Evolutionary conservation across 2,888 invertebrate genomes (phyloP).

Genomic region (Halocaridina rubra): DNA sequence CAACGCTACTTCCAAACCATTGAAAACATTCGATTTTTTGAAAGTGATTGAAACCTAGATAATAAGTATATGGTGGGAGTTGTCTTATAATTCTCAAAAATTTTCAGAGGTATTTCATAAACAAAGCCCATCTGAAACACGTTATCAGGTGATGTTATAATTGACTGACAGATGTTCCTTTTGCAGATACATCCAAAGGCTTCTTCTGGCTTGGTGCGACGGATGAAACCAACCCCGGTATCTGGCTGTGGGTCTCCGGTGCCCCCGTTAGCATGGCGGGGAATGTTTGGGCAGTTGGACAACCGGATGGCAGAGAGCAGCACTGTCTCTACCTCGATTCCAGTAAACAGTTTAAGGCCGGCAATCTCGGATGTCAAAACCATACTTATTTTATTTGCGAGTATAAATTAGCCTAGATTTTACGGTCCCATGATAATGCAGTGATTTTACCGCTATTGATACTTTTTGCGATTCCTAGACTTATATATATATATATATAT

Average conservation of each 20-base stretch:
- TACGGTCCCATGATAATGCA: too few species aligned
- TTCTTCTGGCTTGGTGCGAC: neutral
- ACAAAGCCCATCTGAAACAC: too few species aligned
- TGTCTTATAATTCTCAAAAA: too few species aligned
- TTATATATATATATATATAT: neutral
- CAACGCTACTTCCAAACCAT: too few species aligned
- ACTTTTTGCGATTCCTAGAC: too few species aligned
- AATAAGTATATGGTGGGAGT: too few species aligned
- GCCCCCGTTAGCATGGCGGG: neutral
- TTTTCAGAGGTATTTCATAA: too few species aligned
- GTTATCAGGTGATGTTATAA: too few species aligned
- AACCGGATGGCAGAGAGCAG: neutral
- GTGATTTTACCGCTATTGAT: too few species aligned
- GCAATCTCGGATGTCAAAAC: neutral
- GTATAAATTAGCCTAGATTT: neutral
- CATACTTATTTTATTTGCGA: neutral
- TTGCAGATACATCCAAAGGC: neutral
- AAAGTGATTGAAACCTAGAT: too few species aligned
- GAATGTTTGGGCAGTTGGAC: neutral
- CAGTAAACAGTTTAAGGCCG: neutral
- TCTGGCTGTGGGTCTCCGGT: neutral
- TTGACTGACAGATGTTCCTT: too few species aligned
- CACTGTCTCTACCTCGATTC: neutral
- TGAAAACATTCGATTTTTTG: too few species aligned
- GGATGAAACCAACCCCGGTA: neutral